Evolutionary conservation across 2,797 vertebrate genomes (phyloP), one percentile per base, ranked within the genome.

Genomic region (Myotis vivesi): DNA sequence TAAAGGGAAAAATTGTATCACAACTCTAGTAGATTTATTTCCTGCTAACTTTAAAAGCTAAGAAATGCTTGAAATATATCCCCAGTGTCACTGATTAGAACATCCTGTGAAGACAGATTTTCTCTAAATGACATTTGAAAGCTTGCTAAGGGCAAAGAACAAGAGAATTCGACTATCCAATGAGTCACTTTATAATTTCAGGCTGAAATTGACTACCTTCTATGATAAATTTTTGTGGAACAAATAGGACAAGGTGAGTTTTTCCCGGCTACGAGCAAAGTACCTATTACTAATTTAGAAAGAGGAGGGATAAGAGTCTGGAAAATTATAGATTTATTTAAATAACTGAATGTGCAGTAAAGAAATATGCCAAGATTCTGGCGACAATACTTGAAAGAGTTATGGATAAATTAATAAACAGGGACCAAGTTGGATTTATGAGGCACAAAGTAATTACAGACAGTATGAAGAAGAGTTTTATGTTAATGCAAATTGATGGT

Each of bases 351-450:
- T 83, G 51, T 92, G 64, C 82, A 94, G 20, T 77, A 97, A 95
- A 97, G 92, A 96, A 95, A 92, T 73, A 95, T 89, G 94, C 44
- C 93, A 95, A 96, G 92, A 96, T 97, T 97, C 96, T 91, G 94
- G 57, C 8, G 94, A 96, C 66, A 97, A 89, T 90, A 80, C 76
- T 87, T 49, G 87, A 92, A 97, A 96, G 84, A 97, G 73, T 96
- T 98, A 94, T 97, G 76, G 72, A 25, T 94, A 95, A 97, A 97
- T 97, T 97, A 97, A 97, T 92, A 92, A 68, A 96, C 38, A 89
- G 84, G 68, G 72, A 92, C 62, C 41, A 86, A 82, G 93, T 33
- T 89, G 68, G 80, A 97, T 98, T 98, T 97, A 97, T 95, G 92
- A 96, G 36, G 68, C 84, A 88, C 76, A 94, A 89, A 96, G 94